Evolutionary conservation across 2,888 invertebrate genomes (phyloP).

Genomic region (Petrolisthes cinctipes): DNA sequence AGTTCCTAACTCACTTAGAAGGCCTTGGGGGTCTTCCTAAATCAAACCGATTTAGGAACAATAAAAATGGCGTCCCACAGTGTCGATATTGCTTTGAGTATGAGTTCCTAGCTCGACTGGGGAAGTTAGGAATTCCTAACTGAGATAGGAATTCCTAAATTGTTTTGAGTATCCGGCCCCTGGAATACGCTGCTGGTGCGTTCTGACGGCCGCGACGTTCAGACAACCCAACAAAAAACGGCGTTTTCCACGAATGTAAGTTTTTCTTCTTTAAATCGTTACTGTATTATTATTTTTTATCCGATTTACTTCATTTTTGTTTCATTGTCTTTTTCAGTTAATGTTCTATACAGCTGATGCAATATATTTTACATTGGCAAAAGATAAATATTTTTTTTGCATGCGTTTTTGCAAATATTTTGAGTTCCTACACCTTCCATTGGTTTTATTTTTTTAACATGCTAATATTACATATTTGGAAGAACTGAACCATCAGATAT

Average conservation of each 20-base stretch:
- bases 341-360: too few species aligned
- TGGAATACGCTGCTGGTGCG: constrained; percentile 18
- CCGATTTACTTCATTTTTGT: constrained; percentile 16
- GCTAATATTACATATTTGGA: background rate
- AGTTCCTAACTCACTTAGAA: too few species aligned
- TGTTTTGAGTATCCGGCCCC: too few species aligned
- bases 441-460: constrained; percentile 15
- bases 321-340: constrained; percentile 8
- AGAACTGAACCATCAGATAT: background rate
- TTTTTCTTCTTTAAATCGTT: constrained; percentile 20
- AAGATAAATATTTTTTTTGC: background rate
- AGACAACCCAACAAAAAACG: background rate
- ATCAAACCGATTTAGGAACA: too few species aligned
- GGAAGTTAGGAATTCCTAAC: too few species aligned
- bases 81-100: too few species aligned
- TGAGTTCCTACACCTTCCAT: background rate
- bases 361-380: background rate
- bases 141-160: too few species aligned
- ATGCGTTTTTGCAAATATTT: background rate
- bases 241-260: constrained; percentile 5
- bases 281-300: constrained; percentile 15
- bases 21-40: too few species aligned
- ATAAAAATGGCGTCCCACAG: too few species aligned
- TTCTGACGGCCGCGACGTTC: too few species aligned
- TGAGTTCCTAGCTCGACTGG: too few species aligned